Percentiles rank a stretch among this genome's conserved stretches.
Evolutionary conservation across 92 coral and sea anemone species (phyloP).

Genomic region (Phenganax stokvisi): DNA sequence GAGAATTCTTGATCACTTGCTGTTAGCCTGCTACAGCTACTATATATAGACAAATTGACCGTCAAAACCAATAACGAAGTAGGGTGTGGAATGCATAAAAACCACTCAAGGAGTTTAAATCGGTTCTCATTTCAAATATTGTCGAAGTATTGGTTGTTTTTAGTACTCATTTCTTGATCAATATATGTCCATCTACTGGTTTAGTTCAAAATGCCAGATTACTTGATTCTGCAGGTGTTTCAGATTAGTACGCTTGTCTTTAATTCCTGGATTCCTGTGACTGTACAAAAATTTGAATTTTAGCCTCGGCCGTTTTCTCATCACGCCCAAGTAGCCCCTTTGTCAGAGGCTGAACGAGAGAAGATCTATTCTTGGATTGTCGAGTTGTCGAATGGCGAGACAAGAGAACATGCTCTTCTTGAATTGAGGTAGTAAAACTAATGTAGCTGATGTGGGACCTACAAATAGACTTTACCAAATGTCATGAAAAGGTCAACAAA

Average conservation of each 20-base stretch:
- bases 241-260: neutral
- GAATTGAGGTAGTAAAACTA: slow-evolving; percentile 70
- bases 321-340: slow-evolving; percentile 73
- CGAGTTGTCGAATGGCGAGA: slow-evolving; percentile 90
- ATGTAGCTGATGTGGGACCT: neutral
- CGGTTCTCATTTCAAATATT: too few species aligned
- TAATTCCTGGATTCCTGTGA: neutral
- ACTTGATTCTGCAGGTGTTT: neutral
- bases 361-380: slow-evolving; percentile 90
- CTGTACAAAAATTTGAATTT: neutral
- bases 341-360: slow-evolving; percentile 90
- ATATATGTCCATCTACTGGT: too few species aligned
- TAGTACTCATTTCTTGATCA: too few species aligned
- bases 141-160: too few species aligned
- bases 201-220: too few species aligned
- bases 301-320: slow-evolving; percentile 67
- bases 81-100: too few species aligned
- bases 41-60: too few species aligned
- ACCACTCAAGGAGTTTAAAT: too few species aligned
- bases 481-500: neutral
- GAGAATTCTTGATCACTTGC: neutral
- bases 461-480: neutral
- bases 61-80: too few species aligned
- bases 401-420: slow-evolving; percentile 94
- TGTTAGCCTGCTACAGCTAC: too few species aligned